Evolutionary conservation across 2,888 invertebrate species (phyloP).

Genomic region (Argynnis bischoffii): DNA sequence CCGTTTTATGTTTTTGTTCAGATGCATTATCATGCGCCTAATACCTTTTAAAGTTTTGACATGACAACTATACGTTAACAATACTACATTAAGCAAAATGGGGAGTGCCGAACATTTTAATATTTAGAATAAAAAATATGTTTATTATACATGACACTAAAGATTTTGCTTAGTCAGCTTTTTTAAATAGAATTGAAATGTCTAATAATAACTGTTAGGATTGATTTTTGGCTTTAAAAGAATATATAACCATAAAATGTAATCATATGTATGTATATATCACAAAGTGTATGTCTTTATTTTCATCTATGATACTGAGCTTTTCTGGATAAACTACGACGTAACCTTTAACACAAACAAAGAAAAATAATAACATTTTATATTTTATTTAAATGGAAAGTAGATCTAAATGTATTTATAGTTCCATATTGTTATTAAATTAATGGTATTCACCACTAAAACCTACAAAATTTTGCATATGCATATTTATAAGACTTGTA

Average conservation of each 20-base stretch:
- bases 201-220: too few species aligned
- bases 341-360: too few species aligned
- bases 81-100: conserved; percentile 50
- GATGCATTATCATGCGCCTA: conserved; percentile 70
- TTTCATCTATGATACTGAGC: too few species aligned
- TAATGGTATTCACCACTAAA: not conserved
- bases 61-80: conserved; percentile 77
- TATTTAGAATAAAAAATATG: conserved; percentile 25
- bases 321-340: too few species aligned
- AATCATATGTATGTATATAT: too few species aligned
- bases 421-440: too few species aligned
- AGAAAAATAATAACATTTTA: too few species aligned
- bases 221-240: too few species aligned
- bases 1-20: conserved; percentile 57
- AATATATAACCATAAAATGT: too few species aligned
- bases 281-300: too few species aligned
- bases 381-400: not conserved
- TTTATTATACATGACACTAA: not conserved
- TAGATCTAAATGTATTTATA: too few species aligned
- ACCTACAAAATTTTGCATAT: conserved; percentile 6
- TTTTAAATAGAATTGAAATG: not conserved
- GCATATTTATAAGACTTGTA: not conserved
- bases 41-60: conserved; percentile 70
- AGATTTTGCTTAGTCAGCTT: not conserved
- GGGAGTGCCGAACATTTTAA: conserved; percentile 26